Evolutionary conservation across 2,888 invertebrate genomes (phyloP).

Genomic region (Heliconius ismenius): DNA sequence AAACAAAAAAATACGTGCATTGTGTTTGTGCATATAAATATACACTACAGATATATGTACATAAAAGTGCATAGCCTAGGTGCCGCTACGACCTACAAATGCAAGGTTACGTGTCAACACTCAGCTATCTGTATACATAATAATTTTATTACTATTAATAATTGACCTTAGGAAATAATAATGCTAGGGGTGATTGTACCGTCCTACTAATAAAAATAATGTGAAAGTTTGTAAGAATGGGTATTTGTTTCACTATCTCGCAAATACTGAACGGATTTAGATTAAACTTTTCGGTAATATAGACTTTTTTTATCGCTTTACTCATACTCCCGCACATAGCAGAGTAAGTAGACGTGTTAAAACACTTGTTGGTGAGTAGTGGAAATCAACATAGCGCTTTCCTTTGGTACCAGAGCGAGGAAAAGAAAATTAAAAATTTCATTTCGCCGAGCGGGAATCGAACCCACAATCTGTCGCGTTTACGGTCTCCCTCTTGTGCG

Average conservation of each 20-base stretch:
- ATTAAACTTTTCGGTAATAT: background rate
- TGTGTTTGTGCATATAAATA: slow-evolving; percentile 36
- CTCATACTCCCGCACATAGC: too few species aligned
- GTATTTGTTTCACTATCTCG: background rate
- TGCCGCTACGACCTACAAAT: slow-evolving; percentile 38
- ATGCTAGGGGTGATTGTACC: slow-evolving; percentile 11
- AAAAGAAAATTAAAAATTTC: too few species aligned
- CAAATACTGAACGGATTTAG: background rate
- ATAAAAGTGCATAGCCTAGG: slow-evolving; percentile 34
- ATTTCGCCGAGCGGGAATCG: too few species aligned
- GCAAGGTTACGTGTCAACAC: slow-evolving; percentile 39
- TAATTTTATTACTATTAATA: slow-evolving; percentile 22
- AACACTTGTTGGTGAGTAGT: too few species aligned
- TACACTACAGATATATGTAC: slow-evolving; percentile 1
- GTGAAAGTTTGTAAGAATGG: background rate
- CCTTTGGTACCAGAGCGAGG: too few species aligned
- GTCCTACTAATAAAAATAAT: background rate
- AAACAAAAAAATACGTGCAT: slow-evolving; percentile 37
- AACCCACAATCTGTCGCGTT: too few species aligned
- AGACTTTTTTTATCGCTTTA: too few species aligned
- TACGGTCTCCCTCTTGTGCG: too few species aligned
- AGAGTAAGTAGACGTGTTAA: too few species aligned
- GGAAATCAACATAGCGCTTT: too few species aligned
- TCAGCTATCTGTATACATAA: slow-evolving; percentile 35
- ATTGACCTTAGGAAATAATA: slow-evolving; percentile 9